Conservation (phyloP, 2,797 vertebrate species). For the Ciconia nigra region DNA sequence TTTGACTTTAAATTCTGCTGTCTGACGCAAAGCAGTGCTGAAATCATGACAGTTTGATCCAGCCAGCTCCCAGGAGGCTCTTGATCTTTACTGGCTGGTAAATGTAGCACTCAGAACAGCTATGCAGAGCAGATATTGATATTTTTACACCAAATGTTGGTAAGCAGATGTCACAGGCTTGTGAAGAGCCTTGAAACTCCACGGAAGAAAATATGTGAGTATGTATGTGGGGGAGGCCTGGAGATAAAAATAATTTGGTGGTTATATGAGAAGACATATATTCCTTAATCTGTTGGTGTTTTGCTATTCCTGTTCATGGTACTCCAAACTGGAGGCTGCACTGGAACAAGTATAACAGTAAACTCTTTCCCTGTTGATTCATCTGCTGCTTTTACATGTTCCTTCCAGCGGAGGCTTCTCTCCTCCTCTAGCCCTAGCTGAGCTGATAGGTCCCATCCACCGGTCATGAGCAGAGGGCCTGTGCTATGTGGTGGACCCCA, state of each 20-base stretch:
- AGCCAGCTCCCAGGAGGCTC: constrained; percentile 54
- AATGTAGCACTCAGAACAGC: constrained; percentile 26
- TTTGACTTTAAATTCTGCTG: constrained; percentile 63
- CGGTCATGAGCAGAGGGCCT: background rate
- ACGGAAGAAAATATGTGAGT: background rate
- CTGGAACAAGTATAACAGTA: background rate
- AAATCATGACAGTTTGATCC: constrained; percentile 62
- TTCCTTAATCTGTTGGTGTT: background rate
- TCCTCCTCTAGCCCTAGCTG: background rate
- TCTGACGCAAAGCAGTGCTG: constrained; percentile 71
- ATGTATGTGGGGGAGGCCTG: constrained; percentile 8
- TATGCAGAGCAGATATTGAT: constrained; percentile 15
- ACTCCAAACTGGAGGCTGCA: background rate
- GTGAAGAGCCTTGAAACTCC: constrained; percentile 42
- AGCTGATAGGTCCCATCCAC: background rate
- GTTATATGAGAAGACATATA: background rate
- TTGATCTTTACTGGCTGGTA: constrained; percentile 43
- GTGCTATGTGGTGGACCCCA: background rate
- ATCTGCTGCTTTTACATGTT: background rate
- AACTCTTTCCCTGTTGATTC: background rate
- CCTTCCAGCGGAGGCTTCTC: background rate
- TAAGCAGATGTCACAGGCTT: constrained; percentile 45
- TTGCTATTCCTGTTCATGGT: constrained; percentile 10
- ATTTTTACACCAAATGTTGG: constrained; percentile 56
- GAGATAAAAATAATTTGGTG: constrained; percentile 1